These are phyloP conservation scores for Diglossa cyanea DNA, from an alignment of 2,797 vertebrate species.

Conservation along the genomic window DNA sequence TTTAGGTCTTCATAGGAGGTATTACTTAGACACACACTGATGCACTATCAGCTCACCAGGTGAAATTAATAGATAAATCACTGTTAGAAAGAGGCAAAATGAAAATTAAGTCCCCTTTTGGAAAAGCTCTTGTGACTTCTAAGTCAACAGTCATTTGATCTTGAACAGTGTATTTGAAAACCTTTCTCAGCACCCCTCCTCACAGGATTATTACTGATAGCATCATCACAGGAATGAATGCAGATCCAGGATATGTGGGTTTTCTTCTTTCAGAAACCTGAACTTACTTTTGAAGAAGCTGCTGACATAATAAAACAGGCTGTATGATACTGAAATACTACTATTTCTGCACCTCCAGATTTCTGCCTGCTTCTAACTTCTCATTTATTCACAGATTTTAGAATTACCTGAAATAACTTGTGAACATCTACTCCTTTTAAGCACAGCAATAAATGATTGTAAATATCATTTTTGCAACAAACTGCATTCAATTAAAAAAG, in stretches of 20 bases:
- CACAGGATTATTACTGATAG: neutral
- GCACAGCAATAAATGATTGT: neutral
- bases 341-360: neutral
- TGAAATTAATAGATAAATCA: neutral
- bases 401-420: neutral
- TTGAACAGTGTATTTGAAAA: neutral
- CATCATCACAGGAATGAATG: neutral
- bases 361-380: neutral
- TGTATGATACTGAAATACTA: neutral
- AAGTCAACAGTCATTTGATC: neutral
- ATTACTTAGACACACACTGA: neutral
- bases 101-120: neutral
- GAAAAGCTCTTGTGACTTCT: neutral
- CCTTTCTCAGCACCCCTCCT: neutral
- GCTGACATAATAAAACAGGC: neutral
- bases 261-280: slow-evolving; percentile 35
- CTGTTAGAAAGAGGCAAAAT: neutral
- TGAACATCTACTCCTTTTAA: neutral
- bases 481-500: neutral
- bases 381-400: neutral
- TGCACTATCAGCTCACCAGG: neutral
- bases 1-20: neutral
- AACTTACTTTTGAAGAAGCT: neutral
- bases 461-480: neutral
- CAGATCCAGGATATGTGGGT: neutral